Conservation (phyloP, 2,888 invertebrate species). For the Agrilus cyanescens region DNA sequence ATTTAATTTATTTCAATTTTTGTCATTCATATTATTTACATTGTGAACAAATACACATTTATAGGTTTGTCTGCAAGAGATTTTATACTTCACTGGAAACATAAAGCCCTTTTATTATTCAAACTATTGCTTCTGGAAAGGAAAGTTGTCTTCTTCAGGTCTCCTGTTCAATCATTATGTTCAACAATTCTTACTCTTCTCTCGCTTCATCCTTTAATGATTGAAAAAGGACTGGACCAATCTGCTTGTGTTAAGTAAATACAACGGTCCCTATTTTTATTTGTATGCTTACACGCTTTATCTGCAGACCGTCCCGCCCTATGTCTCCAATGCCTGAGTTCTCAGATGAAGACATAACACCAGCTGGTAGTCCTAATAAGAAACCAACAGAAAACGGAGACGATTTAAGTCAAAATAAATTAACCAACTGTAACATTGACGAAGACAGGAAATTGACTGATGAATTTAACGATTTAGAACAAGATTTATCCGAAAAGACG, state of each 20-base stretch:
- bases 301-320: conserved; percentile 50
- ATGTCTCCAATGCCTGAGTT: conserved; percentile 63
- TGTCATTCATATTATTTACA: conserved; percentile 1
- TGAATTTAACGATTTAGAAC: conserved; percentile 4
- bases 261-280: conserved; percentile 8
- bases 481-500: conserved; percentile 7
- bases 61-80: conserved; percentile 73
- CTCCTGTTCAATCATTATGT: conserved; percentile 84
- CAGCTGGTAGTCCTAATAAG: conserved; percentile 20
- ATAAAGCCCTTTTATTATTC: conserved; percentile 84
- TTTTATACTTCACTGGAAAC: conserved; percentile 74
- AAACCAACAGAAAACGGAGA: conserved; percentile 14
- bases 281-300: conserved; percentile 4
- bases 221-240: conserved; percentile 72
- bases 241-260: conserved; percentile 69
- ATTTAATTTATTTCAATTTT: background rate
- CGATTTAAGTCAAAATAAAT: conserved; percentile 14
- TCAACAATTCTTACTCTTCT: conserved; percentile 75
- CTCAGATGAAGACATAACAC: conserved; percentile 36
- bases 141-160: conserved; percentile 81
- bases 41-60: conserved; percentile 22
- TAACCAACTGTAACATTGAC: conserved; percentile 25
- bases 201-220: conserved; percentile 81
- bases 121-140: conserved; percentile 84
- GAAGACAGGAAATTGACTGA: conserved; percentile 17